Conservation (phyloP, 2,113 vertebrate species). For the Rhinogobius similis region DNA sequence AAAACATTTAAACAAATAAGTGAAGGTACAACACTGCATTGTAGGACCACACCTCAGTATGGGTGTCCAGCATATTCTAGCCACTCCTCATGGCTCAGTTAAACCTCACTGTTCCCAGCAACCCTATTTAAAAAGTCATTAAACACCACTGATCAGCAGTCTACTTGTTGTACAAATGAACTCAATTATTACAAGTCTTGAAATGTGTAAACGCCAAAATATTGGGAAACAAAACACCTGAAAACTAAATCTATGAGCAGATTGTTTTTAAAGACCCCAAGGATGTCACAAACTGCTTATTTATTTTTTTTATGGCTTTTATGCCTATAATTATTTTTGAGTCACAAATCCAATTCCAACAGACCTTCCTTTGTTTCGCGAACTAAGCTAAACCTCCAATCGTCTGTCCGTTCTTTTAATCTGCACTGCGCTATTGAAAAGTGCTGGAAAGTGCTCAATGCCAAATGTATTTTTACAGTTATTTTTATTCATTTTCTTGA, state of each 20-base stretch:
- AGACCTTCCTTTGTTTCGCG: conserved; percentile 44
- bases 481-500: conserved; percentile 62
- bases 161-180: too few species aligned
- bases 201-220: too few species aligned
- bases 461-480: conserved; percentile 51
- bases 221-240: background rate
- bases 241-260: background rate
- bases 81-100: background rate
- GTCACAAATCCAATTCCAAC: conserved; percentile 29
- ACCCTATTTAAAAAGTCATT: too few species aligned
- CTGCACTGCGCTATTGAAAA: conserved; percentile 48
- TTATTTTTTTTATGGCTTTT: conserved; percentile 17
- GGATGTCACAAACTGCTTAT: background rate
- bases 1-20: too few species aligned
- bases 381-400: conserved; percentile 34
- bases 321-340: conserved; percentile 15
- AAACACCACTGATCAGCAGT: too few species aligned
- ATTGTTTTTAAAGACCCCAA: background rate
- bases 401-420: conserved; percentile 52
- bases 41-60: background rate
- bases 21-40: background rate
- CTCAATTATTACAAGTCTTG: too few species aligned
- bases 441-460: conserved; percentile 52
- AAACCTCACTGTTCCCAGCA: too few species aligned
- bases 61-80: background rate